Evolutionary conservation across 1,140 invertebrate genomes (phyloP).

Genomic region (Cyclargus thomasi): DNA sequence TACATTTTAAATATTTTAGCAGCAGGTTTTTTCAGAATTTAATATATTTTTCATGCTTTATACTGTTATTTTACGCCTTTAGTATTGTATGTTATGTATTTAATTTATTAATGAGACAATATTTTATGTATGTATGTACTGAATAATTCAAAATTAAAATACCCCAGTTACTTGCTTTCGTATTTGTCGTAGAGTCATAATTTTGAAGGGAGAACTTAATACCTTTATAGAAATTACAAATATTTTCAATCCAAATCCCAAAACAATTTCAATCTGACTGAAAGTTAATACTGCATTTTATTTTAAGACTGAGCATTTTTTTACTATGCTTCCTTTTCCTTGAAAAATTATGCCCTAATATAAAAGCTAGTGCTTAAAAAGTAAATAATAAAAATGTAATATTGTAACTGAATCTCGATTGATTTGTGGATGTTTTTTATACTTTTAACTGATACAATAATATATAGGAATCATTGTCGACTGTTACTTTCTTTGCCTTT

Average conservation of each 20-base stretch:
- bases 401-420: too few relatives aligned
- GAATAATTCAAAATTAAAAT: background rate
- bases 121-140: background rate
- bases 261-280: background rate
- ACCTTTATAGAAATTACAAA: background rate
- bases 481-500: background rate
- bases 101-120: background rate
- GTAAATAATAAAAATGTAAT: too few relatives aligned
- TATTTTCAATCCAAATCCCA: too few relatives aligned
- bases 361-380: background rate
- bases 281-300: background rate
- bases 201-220: background rate
- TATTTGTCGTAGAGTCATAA: background rate
- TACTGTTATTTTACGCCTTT: background rate
- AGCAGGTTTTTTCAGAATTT: background rate
- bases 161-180: background rate
- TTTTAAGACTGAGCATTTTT: constrained; percentile 13
- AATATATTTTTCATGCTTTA: background rate
- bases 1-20: background rate
- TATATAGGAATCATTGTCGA: background rate
- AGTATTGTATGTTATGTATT: constrained; percentile 1
- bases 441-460: background rate
- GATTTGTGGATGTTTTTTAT: too few relatives aligned
- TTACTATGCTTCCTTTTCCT: background rate
- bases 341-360: background rate